Evolutionary conservation across 1,140 invertebrate species (phyloP).

Genomic region (Drosophila orosa): DNA sequence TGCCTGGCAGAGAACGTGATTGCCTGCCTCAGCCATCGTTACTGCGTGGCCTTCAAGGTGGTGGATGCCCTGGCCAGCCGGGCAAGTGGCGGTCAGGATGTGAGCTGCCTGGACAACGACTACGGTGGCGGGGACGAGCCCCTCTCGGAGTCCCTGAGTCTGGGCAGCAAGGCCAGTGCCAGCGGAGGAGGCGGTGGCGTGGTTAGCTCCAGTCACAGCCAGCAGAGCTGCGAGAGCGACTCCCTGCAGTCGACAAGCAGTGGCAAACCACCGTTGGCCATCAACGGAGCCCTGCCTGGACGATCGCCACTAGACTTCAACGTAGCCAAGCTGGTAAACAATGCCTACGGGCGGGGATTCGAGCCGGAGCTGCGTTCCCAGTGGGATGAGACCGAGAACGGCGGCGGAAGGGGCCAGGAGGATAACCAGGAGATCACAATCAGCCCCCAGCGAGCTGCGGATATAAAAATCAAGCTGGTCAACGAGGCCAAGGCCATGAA

Average conservation of each 20-base stretch:
- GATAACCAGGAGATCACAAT: slow-evolving; percentile 76
- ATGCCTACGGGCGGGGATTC: slow-evolving; percentile 75
- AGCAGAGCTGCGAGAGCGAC: slow-evolving; percentile 81
- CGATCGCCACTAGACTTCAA: slow-evolving; percentile 79
- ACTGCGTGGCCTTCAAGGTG: slow-evolving; percentile 80
- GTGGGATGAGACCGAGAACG: slow-evolving; percentile 71
- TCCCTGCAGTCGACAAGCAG: slow-evolving; percentile 77
- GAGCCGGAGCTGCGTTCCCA: slow-evolving; percentile 76
- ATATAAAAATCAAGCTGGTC: slow-evolving; percentile 80
- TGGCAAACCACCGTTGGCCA: slow-evolving; percentile 41
- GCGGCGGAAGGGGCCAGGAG: slow-evolving; percentile 32
- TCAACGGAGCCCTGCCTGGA: slow-evolving; percentile 57
- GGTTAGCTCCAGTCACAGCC: slow-evolving; percentile 65
- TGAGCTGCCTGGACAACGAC: slow-evolving; percentile 73
- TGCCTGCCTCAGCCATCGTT: slow-evolving; percentile 77
- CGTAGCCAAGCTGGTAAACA: slow-evolving; percentile 75
- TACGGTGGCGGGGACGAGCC: slow-evolving; percentile 70
- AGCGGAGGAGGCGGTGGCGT: slow-evolving; percentile 45
- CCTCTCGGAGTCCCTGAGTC: slow-evolving; percentile 70
- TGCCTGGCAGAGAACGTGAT: slow-evolving; percentile 79
- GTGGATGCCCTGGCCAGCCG: slow-evolving; percentile 69
- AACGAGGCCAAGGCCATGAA: slow-evolving; percentile 83
- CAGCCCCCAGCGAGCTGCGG: slow-evolving; percentile 66
- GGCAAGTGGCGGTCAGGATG: slow-evolving; percentile 17
- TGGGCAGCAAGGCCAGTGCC: slow-evolving; percentile 74